Base-by-base conservation (phyloP, 1,140 invertebrate genomes). In the Zaprionus ghesquierei region DNA sequence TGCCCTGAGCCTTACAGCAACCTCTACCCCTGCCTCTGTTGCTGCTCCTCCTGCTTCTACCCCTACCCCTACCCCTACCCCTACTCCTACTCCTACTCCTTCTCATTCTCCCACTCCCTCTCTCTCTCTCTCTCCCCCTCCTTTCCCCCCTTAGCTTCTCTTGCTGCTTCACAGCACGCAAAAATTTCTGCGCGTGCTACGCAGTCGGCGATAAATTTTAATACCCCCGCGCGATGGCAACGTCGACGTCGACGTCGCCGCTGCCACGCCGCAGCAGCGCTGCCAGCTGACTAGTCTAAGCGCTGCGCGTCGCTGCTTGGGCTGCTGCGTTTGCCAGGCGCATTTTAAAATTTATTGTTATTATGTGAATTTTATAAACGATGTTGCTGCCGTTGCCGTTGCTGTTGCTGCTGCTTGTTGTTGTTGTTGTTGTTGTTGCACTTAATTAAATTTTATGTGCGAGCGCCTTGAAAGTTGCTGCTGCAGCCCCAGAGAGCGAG, bases 291-390 rank as follows among this genome's bases (percentile, higher is more conserved):
- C 18, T 23, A 41, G 35, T 41, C 35, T 41, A 41, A 41, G 5
- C 38, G 31, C 31, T 33, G 31, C 12, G 31, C 31, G 25, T 15
- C 23, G 6, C 18, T 46, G 41, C 56, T 2, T 2, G 18, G 23
- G 18, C 12, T 2, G 38, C 44, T 51, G 38, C 62, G 75, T 56
- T 79, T 63, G 77, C 44, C 71, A 79, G 81, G 69, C 82, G 79
- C 82, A 82, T 82, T 87, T 78, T 72, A 81, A 74, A 89, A 89
- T 89, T 89, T 89, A 89, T 89, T 89, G 85, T 89, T 89, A 89
- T 89, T 89, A 89, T 89, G 85, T 85, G 85, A 89, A 89, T 89
- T 89, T 89, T 89, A 89, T 89, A 89, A 89, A 89, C 78, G 85
- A 79, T 75, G 78, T 56, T 85, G 72, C 69, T 75, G 75, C 79